These are phyloP conservation scores for Lipotes vexillifer DNA, from an alignment of 2,113 vertebrate species.

Conservation along the genomic window DNA sequence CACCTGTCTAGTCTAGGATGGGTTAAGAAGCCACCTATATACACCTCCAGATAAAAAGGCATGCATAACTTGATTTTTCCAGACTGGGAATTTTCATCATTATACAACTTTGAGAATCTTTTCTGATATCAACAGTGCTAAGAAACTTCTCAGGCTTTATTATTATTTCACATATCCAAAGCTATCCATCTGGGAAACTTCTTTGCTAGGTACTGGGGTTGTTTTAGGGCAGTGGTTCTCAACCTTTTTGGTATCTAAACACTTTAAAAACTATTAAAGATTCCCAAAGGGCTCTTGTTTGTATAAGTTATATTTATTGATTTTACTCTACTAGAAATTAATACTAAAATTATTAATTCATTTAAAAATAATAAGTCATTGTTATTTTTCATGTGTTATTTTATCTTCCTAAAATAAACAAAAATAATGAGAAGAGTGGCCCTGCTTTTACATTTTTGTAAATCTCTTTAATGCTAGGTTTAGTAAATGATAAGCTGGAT, in stretches of 20 bases:
- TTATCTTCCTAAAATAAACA: not conserved
- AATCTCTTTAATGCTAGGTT: not conserved
- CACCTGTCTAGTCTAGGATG: not conserved
- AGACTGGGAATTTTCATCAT: not conserved
- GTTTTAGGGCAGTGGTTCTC: not conserved
- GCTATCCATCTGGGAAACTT: not conserved
- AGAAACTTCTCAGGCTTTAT: not conserved
- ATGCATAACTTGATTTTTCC: not conserved
- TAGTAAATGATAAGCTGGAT: not conserved
- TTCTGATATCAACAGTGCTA: not conserved
- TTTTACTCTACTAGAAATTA: not conserved
- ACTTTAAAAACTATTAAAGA: not conserved
- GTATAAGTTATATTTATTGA: not conserved
- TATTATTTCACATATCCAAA: not conserved
- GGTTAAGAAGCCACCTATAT: fast-evolving
- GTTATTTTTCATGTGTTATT: not conserved
- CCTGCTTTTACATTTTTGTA: not conserved
- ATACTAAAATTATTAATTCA: not conserved
- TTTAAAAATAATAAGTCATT: not conserved
- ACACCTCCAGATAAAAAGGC: not conserved
- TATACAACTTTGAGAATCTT: not conserved
- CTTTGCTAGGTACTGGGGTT: not conserved
- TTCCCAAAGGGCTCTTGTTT: not conserved
- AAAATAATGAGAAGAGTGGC: not conserved
- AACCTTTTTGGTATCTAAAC: not conserved